Percentiles rank a stretch among this genome's conserved stretches.
Conservation (phyloP, 2,888 invertebrate species). For the Hoplodrina blanda region DNA sequence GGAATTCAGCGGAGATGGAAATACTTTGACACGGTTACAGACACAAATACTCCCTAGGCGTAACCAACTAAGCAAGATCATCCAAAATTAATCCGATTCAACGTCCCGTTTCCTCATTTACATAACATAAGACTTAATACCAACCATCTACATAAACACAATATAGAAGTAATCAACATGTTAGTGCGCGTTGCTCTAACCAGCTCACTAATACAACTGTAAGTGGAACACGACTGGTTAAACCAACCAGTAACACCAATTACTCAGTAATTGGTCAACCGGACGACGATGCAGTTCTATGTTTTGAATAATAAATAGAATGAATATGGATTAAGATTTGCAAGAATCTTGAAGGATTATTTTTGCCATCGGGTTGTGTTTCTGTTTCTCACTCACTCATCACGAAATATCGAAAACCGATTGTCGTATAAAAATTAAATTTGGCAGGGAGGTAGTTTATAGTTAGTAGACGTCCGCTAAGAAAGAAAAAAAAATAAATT, state of each 20-base stretch:
- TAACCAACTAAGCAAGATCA: neutral
- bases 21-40: no score
- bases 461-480: no score
- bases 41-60: neutral
- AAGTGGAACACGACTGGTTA: slow-evolving; percentile 16
- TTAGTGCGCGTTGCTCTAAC: slow-evolving; percentile 29
- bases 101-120: slow-evolving; percentile 31
- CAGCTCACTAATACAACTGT: slow-evolving; percentile 26
- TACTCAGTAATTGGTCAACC: slow-evolving; percentile 25
- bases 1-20: no score
- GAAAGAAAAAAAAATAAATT: no score
- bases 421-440: no score
- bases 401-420: no score
- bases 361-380: no score
- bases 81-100: slow-evolving; percentile 35
- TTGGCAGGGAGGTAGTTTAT: no score
- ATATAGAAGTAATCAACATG: slow-evolving; percentile 53
- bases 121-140: slow-evolving; percentile 50
- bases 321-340: no score
- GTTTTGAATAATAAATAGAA: slow-evolving; percentile 2
- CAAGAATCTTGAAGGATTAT: no score
- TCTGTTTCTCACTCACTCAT: no score
- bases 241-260: slow-evolving; percentile 14
- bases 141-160: slow-evolving; percentile 40
- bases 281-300: neutral